Conservation (phyloP, 2,797 vertebrate species). For the Dendrocincla fuliginosa region DNA sequence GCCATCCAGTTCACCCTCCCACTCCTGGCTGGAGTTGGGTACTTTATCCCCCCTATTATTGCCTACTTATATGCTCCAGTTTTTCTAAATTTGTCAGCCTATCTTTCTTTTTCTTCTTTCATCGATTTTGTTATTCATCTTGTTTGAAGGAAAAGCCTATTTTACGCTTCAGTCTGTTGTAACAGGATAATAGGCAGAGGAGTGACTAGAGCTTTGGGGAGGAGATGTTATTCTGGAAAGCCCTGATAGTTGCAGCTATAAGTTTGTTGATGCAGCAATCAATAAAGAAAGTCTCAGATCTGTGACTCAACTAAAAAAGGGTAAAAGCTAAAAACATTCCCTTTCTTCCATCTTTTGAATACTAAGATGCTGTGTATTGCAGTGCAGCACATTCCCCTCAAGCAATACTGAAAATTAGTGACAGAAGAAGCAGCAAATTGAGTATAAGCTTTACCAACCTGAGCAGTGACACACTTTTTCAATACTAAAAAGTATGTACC, state of each 20-base stretch:
- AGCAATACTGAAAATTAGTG: neutral
- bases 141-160: neutral
- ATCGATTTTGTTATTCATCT: neutral
- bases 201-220: neutral
- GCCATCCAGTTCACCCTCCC: neutral
- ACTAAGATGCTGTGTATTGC: neutral
- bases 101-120: neutral
- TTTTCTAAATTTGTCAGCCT: neutral
- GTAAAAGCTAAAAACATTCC: neutral
- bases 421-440: neutral
- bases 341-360: neutral
- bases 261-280: neutral
- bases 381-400: neutral
- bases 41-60: neutral
- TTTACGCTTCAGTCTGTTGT: neutral
- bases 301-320: neutral
- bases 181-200: neutral
- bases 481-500: neutral
- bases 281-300: neutral
- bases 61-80: neutral
- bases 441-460: neutral
- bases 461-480: neutral
- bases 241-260: neutral
- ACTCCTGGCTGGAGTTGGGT: neutral
- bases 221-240: neutral